These are phyloP conservation scores for Brienomyrus longianalis DNA, from an alignment of 2,113 vertebrate species.

Conservation along the genomic window DNA sequence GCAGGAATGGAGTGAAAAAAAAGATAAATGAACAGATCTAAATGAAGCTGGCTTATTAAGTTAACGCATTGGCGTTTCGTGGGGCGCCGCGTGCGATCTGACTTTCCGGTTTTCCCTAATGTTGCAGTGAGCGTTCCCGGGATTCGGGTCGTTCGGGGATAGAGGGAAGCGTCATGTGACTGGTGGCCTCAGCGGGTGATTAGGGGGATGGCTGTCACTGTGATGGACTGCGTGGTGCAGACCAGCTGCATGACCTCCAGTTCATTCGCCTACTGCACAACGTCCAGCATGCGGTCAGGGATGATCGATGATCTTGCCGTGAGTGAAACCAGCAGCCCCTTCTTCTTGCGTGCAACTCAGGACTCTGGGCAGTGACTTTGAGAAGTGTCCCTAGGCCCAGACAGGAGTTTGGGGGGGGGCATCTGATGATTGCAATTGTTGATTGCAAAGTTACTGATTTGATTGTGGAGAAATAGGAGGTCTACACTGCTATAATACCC, in stretches of 20 bases:
- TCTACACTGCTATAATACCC: slow-evolving; percentile 29
- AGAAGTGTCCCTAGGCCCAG: background rate
- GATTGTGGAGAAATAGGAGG: slow-evolving; percentile 32
- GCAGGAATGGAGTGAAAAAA: background rate
- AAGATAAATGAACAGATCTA: background rate
- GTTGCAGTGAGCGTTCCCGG: background rate
- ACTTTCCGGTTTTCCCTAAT: background rate
- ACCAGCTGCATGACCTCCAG: background rate
- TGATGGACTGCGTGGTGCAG: background rate
- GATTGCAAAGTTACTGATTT: background rate
- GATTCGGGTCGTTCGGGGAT: background rate
- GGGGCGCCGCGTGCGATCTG: background rate
- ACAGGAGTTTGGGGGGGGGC: background rate
- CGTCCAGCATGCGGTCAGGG: background rate
- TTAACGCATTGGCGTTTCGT: background rate
- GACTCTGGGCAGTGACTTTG: background rate
- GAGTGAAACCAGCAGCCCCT: background rate
- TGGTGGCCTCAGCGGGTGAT: background rate
- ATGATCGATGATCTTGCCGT: slow-evolving; percentile 3
- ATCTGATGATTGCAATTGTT: background rate
- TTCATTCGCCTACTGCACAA: background rate
- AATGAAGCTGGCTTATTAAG: background rate
- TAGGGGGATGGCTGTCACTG: background rate
- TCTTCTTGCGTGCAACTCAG: background rate
- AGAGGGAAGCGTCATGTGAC: background rate